Evolutionary conservation across 2,797 vertebrate genomes (phyloP).

Genomic region (Tokudaia tokunoshimensis): DNA sequence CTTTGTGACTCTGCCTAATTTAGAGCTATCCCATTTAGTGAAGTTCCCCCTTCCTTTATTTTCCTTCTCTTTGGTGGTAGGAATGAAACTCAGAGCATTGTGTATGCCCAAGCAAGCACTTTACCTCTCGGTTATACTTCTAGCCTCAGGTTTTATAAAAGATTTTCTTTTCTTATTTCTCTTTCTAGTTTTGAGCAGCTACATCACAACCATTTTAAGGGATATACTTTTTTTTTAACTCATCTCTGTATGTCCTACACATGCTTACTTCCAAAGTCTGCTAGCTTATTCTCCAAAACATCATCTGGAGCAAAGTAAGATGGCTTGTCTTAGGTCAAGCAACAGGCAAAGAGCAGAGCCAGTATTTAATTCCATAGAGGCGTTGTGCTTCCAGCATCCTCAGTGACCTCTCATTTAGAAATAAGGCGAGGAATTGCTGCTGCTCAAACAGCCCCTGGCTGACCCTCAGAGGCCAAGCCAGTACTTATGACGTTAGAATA

Average conservation of each 20-base stretch:
- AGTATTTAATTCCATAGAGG: background rate
- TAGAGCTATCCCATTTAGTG: background rate
- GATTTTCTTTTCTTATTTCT: conserved; percentile 54
- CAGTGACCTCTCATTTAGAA: background rate
- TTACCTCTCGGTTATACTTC: background rate
- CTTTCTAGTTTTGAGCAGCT: conserved; percentile 51
- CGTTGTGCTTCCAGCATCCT: background rate
- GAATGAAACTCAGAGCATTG: background rate
- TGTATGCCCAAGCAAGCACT: background rate
- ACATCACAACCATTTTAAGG: conserved; percentile 60
- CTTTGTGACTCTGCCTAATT: background rate
- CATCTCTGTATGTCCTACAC: conserved; percentile 50
- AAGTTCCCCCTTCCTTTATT: background rate
- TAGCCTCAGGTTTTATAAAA: background rate
- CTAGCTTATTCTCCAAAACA: conserved; percentile 65
- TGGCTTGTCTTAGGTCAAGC: background rate
- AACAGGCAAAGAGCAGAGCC: background rate
- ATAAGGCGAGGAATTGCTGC: background rate
- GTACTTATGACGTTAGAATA: background rate
- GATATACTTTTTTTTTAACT: background rate
- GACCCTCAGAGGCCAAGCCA: conserved; percentile 23
- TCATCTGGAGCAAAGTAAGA: conserved; percentile 70
- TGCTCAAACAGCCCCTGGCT: background rate
- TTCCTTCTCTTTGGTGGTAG: background rate
- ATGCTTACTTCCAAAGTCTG: conserved; percentile 75